Percentiles rank a stretch among this genome's conserved stretches.
Evolutionary conservation across 2,113 vertebrate genomes (phyloP).

Genomic region (Caracal caracal): DNA sequence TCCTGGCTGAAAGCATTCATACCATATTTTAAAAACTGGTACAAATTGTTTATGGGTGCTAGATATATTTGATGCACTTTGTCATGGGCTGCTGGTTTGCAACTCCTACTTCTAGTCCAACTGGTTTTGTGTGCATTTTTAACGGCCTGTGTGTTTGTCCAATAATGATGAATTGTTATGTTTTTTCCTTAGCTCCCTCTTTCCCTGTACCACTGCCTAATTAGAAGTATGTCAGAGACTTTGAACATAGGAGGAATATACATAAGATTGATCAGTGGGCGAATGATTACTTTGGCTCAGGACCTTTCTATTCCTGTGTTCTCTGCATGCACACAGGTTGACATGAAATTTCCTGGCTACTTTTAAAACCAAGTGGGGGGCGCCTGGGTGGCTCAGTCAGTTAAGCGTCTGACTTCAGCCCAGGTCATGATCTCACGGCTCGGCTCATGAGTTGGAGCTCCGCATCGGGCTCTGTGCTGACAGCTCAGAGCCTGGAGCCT

Average conservation of each 20-base stretch:
- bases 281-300: not conserved
- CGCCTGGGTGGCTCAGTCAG: too few species aligned
- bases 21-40: not conserved
- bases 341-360: not conserved
- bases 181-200: not conserved
- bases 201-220: not conserved
- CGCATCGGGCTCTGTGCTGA: too few species aligned
- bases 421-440: too few species aligned
- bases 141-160: constrained; percentile 8
- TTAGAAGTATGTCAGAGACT: constrained; percentile 23
- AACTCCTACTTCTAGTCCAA: not conserved
- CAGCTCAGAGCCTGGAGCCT: too few species aligned
- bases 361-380: not conserved
- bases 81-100: not conserved
- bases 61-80: not conserved
- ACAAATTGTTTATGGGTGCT: not conserved
- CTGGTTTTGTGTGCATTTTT: constrained; percentile 38
- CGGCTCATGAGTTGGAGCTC: too few species aligned
- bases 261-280: not conserved
- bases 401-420: too few species aligned
- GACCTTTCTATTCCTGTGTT: not conserved
- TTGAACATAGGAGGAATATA: not conserved
- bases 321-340: not conserved
- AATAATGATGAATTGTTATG: not conserved
- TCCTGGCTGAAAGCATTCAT: not conserved